Evolutionary conservation across 1,140 invertebrate species (phyloP), one percentile per base, ranked within the genome.

Genomic region (Heliconius himera): DNA sequence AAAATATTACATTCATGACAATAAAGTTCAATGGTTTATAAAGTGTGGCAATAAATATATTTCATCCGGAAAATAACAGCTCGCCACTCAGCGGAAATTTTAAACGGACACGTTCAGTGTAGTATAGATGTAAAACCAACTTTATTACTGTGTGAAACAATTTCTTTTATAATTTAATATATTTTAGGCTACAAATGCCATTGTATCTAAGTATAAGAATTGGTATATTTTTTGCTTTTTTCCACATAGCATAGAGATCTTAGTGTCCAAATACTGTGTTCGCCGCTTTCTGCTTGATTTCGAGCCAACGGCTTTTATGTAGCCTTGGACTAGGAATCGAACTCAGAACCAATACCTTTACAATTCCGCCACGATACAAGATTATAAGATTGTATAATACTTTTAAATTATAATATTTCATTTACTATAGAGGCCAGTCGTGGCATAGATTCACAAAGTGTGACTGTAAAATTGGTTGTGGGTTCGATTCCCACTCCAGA

Each of bases 31-130:
- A 66, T 66, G 60, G 60, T 26, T 66, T 66, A 66, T 66, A 66
- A 66, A 66, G 22, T 66, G 60, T 29, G 60, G 60, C 26, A 66
- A 26, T 26, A 29, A 66, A 66, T 66, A 66, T 66, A 66, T 66
- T 66, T 66, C 60, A 66, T 26, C 60, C 60, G 60, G 26, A 66
- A 66, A 66, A 66, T 66, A 66, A 66, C 29, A 66, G 60, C 60
- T 26, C 60, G 22, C 22, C 60, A 66, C 60, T 66, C 26, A 66
- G 26, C 60, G 60, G 26, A 66, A 66, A 66, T 29, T 66, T 29
- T 22, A 29, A 66, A 16, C 26, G 60, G 60, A 5, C 60, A 16
- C 22, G 9, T 18, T 66, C 22, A 66, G 3, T 22, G 60, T 29
- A 29, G 9, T 29, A 66, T 29, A 66, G 29, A 66, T 11, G 26